A percentile compares a stretch with the other conserved stretches of the same genome.
Conservation (phyloP, 2,797 vertebrate genomes). For the Chlorospingus flavigularis region DNA sequence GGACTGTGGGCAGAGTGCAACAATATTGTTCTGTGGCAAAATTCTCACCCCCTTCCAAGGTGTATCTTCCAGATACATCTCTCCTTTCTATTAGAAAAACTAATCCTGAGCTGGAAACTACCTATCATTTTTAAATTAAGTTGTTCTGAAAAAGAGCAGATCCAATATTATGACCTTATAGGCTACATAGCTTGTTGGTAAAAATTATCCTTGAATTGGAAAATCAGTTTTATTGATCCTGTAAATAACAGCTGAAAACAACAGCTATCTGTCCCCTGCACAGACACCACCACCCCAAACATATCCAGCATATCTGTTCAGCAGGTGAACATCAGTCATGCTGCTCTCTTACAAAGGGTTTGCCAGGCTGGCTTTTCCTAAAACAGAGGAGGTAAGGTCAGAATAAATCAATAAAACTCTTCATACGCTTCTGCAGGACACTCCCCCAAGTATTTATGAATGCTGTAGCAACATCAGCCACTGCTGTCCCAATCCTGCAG, state of each 20-base stretch:
- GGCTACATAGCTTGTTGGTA: background rate
- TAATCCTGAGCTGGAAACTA: slow-evolving; percentile 1
- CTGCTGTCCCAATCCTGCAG: background rate
- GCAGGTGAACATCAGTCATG: slow-evolving; percentile 3
- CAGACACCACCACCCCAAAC: background rate
- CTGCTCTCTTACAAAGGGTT: slow-evolving; percentile 2
- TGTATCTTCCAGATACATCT: background rate
- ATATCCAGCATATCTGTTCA: background rate
- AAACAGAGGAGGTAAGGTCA: background rate
- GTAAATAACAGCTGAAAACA: slow-evolving; percentile 51
- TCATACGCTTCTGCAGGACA: background rate
- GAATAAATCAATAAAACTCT: background rate
- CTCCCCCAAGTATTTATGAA: background rate
- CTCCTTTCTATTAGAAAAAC: background rate
- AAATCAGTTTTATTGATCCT: slow-evolving; percentile 65
- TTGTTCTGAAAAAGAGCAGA: slow-evolving; percentile 1
- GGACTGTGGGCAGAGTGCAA: background rate
- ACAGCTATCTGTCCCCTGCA: background rate
- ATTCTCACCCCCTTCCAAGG: background rate
- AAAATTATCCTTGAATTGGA: slow-evolving; percentile 45
- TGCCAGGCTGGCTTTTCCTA: background rate
- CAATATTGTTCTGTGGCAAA: background rate
- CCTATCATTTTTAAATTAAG: slow-evolving; percentile 47
- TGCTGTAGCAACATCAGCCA: background rate
- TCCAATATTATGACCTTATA: background rate